A percentile compares a stretch with the other conserved stretches of the same genome.
These are phyloP conservation scores for Stigmatopora argus DNA, from an alignment of 2,113 vertebrate genomes.

Conservation along the genomic window DNA sequence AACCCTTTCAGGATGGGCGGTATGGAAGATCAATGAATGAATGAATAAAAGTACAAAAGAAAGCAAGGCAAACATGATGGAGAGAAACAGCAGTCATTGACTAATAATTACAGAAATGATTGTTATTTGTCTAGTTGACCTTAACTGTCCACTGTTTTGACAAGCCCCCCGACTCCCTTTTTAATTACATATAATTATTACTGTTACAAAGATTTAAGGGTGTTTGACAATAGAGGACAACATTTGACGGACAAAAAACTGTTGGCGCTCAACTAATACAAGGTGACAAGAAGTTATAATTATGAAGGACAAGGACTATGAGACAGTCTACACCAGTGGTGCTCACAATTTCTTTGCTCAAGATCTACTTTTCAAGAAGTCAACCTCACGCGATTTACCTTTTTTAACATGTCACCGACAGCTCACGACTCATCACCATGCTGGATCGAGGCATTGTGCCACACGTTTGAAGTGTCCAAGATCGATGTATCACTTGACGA, in stretches of 20 bases:
- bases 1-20: too few relatives aligned
- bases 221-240: conserved; percentile 37
- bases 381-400: too few relatives aligned
- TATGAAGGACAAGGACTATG: too few relatives aligned
- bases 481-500: too few relatives aligned
- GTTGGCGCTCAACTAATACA: not conserved
- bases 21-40: not conserved
- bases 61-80: not conserved
- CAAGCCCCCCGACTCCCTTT: conserved; percentile 1
- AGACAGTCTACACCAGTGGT: too few relatives aligned
- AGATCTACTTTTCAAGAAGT: too few relatives aligned
- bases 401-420: too few relatives aligned
- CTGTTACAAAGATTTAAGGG: conserved; percentile 62
- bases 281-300: conserved; percentile 7
- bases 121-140: conserved; percentile 27
- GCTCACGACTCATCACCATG: too few relatives aligned
- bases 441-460: too few relatives aligned
- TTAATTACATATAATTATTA: conserved; percentile 63
- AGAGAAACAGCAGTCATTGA: conserved; percentile 9
- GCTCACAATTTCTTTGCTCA: too few relatives aligned
- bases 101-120: conserved; percentile 8
- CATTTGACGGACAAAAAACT: conserved; percentile 8
- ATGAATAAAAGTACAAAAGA: conserved; percentile 19
- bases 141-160: conserved; percentile 46
- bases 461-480: too few relatives aligned